Evolutionary conservation across 2,797 vertebrate genomes (phyloP).

Genomic region (Phalanger gymnotis): DNA sequence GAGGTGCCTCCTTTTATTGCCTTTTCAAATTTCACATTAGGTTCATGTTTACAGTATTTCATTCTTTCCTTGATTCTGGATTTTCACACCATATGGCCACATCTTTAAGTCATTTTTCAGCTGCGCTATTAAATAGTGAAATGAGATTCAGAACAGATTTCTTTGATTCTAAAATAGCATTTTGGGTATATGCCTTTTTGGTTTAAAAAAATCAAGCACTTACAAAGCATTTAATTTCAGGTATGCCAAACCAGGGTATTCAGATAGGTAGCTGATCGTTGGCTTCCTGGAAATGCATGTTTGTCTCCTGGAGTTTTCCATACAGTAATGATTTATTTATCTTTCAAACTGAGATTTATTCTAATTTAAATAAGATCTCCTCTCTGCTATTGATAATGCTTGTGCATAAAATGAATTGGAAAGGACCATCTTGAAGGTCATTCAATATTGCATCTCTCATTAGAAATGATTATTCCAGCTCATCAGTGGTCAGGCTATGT

Average conservation of each 20-base stretch:
- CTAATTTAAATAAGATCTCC: conserved; percentile 64
- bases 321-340: conserved; percentile 61
- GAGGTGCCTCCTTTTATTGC: conserved; percentile 63
- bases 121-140: conserved; percentile 76
- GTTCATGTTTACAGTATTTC: conserved; percentile 59
- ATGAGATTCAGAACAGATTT: conserved; percentile 77
- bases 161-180: conserved; percentile 76
- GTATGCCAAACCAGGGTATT: conserved; percentile 51
- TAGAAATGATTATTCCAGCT: conserved; percentile 72
- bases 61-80: conserved; percentile 61
- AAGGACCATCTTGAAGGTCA: conserved; percentile 62
- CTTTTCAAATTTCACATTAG: conserved; percentile 50
- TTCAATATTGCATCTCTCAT: conserved; percentile 70
- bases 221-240: conserved; percentile 69
- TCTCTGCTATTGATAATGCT: conserved; percentile 67
- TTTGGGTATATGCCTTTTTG: conserved; percentile 67
- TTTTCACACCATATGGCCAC: conserved; percentile 70
- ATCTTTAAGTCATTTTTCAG: conserved; percentile 75
- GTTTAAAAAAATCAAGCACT: conserved; percentile 63
- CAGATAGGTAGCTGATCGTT: conserved; percentile 49
- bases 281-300: conserved; percentile 49
- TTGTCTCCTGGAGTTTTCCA: conserved; percentile 63
- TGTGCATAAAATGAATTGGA: conserved; percentile 64
- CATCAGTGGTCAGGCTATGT: conserved; percentile 61
- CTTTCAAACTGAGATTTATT: conserved; percentile 67